These are phyloP conservation scores for Desmodus rotundus DNA, from an alignment of 2,113 vertebrate species.

Conservation along the genomic window DNA sequence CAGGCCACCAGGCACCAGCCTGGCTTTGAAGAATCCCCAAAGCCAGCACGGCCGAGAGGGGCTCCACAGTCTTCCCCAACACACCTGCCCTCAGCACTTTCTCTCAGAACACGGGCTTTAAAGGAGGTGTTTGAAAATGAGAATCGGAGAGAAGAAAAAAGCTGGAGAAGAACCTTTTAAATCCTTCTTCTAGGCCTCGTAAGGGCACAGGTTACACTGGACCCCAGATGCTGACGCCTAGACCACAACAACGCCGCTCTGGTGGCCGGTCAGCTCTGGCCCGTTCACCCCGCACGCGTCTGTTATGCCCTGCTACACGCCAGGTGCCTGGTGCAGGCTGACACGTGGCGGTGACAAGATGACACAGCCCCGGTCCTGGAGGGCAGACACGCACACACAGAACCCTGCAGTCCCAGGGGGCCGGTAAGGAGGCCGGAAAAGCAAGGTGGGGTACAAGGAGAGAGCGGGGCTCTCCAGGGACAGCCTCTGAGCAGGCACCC, in stretches of 20 bases:
- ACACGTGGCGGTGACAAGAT: rapidly evolving
- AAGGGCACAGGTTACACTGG: neutral
- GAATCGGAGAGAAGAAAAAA: neutral
- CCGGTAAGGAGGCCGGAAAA: neutral
- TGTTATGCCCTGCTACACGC: rapidly evolving
- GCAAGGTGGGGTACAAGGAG: neutral
- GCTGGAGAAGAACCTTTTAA: neutral
- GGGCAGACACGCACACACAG: neutral
- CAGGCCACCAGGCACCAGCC: too few relatives aligned
- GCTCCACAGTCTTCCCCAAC: neutral
- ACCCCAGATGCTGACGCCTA: too few relatives aligned
- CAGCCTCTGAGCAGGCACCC: neutral
- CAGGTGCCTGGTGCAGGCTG: rapidly evolving
- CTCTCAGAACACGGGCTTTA: neutral
- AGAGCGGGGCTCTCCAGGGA: neutral
- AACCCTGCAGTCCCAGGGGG: rapidly evolving
- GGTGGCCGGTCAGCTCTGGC: neutral
- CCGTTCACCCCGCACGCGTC: rapidly evolving
- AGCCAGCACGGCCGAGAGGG: neutral
- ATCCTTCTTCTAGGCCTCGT: neutral
- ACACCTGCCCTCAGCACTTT: neutral
- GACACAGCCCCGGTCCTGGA: rapidly evolving
- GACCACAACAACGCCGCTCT: neutral
- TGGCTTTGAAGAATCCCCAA: neutral
- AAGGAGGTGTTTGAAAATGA: neutral